These are phyloP conservation scores for Coelopa pilipes DNA, from an alignment of 2,888 invertebrate species.

Conservation along the genomic window DNA sequence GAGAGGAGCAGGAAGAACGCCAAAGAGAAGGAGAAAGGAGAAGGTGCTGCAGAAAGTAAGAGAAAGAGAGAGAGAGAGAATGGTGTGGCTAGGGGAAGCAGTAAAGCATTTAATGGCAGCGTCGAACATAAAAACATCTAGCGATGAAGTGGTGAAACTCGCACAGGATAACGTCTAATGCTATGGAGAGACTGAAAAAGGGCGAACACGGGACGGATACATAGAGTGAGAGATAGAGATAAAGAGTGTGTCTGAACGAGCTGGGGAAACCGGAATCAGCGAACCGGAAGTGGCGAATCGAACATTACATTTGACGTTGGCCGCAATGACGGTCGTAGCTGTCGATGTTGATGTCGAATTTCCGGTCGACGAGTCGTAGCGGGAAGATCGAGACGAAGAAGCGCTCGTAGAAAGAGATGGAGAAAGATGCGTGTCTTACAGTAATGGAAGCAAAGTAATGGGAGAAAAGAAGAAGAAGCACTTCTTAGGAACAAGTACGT, in stretches of 20 bases:
- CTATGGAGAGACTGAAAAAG: neutral
- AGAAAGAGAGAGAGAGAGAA: too few species aligned
- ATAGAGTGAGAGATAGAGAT: too few species aligned
- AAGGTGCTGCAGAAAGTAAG: too few species aligned
- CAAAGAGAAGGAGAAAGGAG: too few species aligned
- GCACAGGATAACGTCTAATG: neutral
- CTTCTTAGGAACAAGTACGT: neutral
- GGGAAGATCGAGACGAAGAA: neutral
- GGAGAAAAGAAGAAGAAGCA: neutral
- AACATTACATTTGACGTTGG: conserved; percentile 4
- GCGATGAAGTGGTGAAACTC: neutral
- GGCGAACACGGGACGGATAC: too few species aligned
- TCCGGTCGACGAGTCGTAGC: neutral
- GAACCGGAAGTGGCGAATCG: conserved; percentile 24
- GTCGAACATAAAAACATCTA: neutral
- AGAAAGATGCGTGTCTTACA: neutral
- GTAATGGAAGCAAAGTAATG: neutral
- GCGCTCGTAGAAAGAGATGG: neutral
- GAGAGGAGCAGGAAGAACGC: too few species aligned
- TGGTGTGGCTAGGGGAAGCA: neutral
- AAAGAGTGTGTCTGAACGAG: too few species aligned
- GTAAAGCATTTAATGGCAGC: conserved; percentile 17
- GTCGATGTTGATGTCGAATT: neutral
- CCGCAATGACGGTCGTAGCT: neutral
- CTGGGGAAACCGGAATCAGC: neutral